These are phyloP conservation scores for Microchirus variegatus DNA, from an alignment of 2,797 vertebrate species.

Conservation along the genomic window DNA sequence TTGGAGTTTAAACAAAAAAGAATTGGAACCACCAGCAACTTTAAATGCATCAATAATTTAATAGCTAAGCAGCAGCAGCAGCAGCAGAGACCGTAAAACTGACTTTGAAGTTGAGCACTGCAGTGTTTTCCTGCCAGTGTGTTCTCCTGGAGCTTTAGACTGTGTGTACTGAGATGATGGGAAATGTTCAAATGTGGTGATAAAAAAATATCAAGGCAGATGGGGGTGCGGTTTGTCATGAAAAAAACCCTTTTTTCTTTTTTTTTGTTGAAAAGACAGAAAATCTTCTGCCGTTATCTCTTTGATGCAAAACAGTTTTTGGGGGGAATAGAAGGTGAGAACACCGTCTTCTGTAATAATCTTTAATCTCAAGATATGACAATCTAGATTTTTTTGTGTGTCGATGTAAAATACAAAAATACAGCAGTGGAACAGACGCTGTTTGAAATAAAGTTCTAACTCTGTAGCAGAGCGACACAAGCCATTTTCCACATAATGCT, in stretches of 20 bases:
- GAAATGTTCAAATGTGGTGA: constrained; percentile 1
- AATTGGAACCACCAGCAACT: constrained; percentile 1
- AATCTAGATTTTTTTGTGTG: background rate
- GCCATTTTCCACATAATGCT: too few species aligned
- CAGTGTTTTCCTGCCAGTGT: constrained; percentile 1
- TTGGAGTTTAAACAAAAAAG: too few species aligned
- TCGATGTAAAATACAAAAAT: background rate
- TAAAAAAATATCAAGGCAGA: background rate
- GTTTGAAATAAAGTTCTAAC: too few species aligned
- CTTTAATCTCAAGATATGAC: background rate
- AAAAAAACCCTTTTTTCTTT: too few species aligned
- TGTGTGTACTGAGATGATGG: background rate
- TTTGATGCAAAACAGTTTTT: background rate
- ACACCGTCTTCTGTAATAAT: background rate
- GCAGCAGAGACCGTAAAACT: too few species aligned
- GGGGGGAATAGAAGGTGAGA: background rate
- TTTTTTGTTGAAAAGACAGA: background rate
- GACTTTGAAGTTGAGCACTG: constrained; percentile 23
- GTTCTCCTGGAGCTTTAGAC: constrained; percentile 2
- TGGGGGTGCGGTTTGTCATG: background rate
- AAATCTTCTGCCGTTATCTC: background rate
- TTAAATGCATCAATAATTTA: constrained; percentile 21
- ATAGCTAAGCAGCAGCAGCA: constrained; percentile 1
- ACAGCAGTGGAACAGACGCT: too few species aligned
- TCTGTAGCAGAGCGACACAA: too few species aligned